These are phyloP conservation scores for Parauchenoglanis ngamensis DNA, from an alignment of 2,797 vertebrate genomes.

Conservation along the genomic window DNA sequence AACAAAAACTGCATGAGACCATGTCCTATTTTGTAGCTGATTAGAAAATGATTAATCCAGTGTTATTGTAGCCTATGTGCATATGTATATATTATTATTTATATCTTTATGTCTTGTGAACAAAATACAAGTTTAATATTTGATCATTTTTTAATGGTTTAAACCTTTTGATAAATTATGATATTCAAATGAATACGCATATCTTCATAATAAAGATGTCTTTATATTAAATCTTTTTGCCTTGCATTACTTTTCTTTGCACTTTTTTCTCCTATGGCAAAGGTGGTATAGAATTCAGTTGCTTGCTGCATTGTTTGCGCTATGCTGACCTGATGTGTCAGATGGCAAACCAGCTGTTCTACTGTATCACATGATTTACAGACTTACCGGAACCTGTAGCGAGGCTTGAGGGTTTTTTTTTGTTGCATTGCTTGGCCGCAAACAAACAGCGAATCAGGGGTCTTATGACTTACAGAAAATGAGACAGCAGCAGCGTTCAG, in stretches of 20 bases:
- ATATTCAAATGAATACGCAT: constrained; percentile 59
- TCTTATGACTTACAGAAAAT: neutral
- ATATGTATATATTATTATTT: constrained; percentile 41
- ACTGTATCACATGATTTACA: neutral
- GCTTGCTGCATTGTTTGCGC: neutral
- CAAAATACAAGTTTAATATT: constrained; percentile 21
- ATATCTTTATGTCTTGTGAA: constrained; percentile 19
- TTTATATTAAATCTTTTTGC: constrained; percentile 63
- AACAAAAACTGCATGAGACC: neutral
- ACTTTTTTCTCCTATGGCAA: neutral
- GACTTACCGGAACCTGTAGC: neutral
- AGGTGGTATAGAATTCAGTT: neutral
- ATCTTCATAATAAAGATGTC: constrained; percentile 63
- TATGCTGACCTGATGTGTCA: neutral
- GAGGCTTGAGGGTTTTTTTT: neutral
- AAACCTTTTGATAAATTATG: constrained; percentile 71
- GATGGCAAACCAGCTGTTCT: neutral
- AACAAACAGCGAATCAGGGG: neutral
- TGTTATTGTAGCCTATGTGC: constrained; percentile 61
- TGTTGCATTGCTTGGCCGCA: neutral
- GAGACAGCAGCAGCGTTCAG: neutral
- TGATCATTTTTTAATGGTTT: neutral
- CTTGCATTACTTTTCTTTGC: constrained; percentile 31
- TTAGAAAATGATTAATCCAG: constrained; percentile 24
- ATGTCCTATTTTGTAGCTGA: constrained; percentile 30